phyloP scores from a whole-genome alignment of 2,113 vertebrate genomes.

The Tetrao urogallus region DNA sequence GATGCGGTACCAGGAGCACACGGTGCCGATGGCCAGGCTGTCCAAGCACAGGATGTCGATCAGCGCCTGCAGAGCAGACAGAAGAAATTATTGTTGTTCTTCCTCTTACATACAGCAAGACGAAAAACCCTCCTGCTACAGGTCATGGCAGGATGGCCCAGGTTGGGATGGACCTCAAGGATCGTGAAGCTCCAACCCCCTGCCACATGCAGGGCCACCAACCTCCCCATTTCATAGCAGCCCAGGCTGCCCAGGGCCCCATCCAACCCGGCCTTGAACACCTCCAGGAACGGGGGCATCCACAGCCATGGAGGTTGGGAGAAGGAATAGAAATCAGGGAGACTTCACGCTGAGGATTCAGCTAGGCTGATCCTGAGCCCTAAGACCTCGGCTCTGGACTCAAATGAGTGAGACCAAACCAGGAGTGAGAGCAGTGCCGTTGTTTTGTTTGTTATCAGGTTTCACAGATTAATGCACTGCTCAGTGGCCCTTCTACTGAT shows the following conservation, averaged over 20 bases:
- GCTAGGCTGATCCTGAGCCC: neutral
- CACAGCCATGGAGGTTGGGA: neutral
- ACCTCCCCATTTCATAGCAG: too few species aligned
- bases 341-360: too few species aligned
- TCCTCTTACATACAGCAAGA: accelerated
- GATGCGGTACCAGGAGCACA: slow-evolving; percentile 85
- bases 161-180: too few species aligned
- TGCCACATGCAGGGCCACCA: too few species aligned
- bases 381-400: neutral
- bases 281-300: too few species aligned
- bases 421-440: neutral
- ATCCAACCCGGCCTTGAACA: too few species aligned
- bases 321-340: neutral
- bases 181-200: too few species aligned
- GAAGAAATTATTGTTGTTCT: neutral
- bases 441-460: accelerated
- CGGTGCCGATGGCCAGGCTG: slow-evolving; percentile 78
- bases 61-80: slow-evolving; percentile 75
- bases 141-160: too few species aligned
- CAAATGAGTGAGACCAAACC: accelerated
- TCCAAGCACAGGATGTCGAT: slow-evolving; percentile 82
- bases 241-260: too few species aligned
- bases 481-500: neutral
- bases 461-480: accelerated
- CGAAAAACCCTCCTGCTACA: accelerated